Percentiles rank a stretch among this genome's conserved stretches.
These are phyloP conservation scores for Blastobasis lacticolella DNA, from an alignment of 2,888 invertebrate genomes.

Conservation along the genomic window DNA sequence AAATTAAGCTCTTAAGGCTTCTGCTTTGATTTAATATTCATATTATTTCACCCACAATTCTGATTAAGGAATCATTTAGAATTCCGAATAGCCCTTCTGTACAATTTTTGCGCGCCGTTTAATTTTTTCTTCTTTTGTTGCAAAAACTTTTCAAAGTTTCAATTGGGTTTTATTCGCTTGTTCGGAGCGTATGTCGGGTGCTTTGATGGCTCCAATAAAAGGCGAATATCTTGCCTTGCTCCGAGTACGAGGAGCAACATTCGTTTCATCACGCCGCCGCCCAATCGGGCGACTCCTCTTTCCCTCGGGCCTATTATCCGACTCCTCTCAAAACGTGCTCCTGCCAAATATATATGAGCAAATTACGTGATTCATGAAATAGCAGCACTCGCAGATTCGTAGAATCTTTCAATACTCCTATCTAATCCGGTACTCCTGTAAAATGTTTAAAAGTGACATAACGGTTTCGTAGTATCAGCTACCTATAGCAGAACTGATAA, in stretches of 20 bases:
- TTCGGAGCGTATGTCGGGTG: conserved; percentile 10
- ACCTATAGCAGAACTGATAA: too few species aligned
- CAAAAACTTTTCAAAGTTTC: too few species aligned
- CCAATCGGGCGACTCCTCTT: conserved; percentile 36
- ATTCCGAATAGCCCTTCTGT: conserved; percentile 11
- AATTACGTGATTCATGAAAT: too few species aligned
- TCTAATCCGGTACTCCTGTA: too few species aligned
- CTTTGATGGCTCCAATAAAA: conserved; percentile 32
- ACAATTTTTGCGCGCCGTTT: conserved; percentile 14
- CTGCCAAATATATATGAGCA: too few species aligned
- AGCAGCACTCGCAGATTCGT: too few species aligned
- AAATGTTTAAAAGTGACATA: too few species aligned
- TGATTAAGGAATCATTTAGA: conserved; percentile 9
- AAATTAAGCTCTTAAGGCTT: conserved; percentile 42
- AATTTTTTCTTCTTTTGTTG: conserved; percentile 1
- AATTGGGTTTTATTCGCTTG: too few species aligned
- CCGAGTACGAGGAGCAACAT: conserved; percentile 18
- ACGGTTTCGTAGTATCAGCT: too few species aligned
- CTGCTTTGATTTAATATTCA: conserved; percentile 38
- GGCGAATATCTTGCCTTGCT: conserved; percentile 32
- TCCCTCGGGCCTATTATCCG: conserved; percentile 41
- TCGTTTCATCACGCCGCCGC: conserved; percentile 36
- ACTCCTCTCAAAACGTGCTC: conserved; percentile 9
- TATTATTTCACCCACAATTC: conserved; percentile 22
- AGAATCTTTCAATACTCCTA: too few species aligned